These are phyloP conservation scores for Umimayanthus kanabou DNA, from an alignment of 92 coral and sea anemone species.

Conservation along the genomic window DNA sequence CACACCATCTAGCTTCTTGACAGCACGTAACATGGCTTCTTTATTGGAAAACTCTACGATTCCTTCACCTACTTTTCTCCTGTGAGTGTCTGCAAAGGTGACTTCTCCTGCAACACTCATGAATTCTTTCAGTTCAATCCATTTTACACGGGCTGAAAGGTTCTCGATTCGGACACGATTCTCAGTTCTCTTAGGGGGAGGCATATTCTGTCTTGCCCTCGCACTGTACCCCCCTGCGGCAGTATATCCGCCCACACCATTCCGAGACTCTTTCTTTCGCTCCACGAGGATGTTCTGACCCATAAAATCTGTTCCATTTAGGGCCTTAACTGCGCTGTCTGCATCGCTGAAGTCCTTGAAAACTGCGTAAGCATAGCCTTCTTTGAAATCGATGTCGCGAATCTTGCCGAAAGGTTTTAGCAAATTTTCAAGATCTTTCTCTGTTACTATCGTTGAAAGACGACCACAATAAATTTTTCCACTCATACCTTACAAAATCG, in stretches of 20 bases:
- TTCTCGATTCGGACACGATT: conserved; percentile 92
- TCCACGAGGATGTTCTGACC: conserved; percentile 97
- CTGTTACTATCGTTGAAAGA: conserved; percentile 80
- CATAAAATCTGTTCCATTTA: conserved; percentile 79
- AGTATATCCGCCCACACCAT: conserved; percentile 93
- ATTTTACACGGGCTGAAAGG: conserved; percentile 92
- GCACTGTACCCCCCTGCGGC: conserved; percentile 90
- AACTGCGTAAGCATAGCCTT: conserved; percentile 93
- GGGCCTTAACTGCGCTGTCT: conserved; percentile 84
- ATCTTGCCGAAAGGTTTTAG: conserved; percentile 87
- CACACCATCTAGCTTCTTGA: conserved; percentile 75
- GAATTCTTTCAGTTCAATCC: conserved; percentile 95
- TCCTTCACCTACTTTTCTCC: conserved; percentile 94
- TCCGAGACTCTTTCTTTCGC: conserved; percentile 76
- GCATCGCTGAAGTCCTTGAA: conserved; percentile 91
- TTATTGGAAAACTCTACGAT: conserved; percentile 88
- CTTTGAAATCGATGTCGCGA: conserved; percentile 90
- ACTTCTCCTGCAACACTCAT: conserved; percentile 97
- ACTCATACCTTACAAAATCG: conserved; percentile 61
- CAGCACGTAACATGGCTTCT: conserved; percentile 79
- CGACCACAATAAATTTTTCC: conserved; percentile 93
- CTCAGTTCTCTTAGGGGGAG: conserved; percentile 87
- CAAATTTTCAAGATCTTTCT: conserved; percentile 84
- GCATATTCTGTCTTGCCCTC: conserved; percentile 81
- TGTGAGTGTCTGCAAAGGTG: conserved; percentile 97